Percentiles rank a stretch among this genome's conserved stretches.
Evolutionary conservation across 2,888 invertebrate species (phyloP).

Genomic region (Fabriciana adippe): DNA sequence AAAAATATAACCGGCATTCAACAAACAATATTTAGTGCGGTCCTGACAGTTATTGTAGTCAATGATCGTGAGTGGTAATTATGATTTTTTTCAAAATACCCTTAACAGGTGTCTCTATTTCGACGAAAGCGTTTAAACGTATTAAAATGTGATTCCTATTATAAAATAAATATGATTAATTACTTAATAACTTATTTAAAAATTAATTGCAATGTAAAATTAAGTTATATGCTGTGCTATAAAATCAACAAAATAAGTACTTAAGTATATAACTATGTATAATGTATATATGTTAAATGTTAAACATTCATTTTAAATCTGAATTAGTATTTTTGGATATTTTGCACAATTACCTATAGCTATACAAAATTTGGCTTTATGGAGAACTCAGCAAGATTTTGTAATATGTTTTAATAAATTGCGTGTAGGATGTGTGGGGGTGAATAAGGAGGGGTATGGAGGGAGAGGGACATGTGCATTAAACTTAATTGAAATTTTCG

Average conservation of each 20-base stretch:
- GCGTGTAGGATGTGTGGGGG: slow-evolving; percentile 44
- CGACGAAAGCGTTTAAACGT: slow-evolving; percentile 44
- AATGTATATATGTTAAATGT: too few relatives aligned
- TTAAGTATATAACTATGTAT: too few relatives aligned
- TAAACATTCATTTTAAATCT: too few relatives aligned
- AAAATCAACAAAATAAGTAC: too few relatives aligned
- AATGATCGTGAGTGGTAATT: slow-evolving; percentile 71
- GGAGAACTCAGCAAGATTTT: not conserved
- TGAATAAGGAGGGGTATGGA: slow-evolving; percentile 37
- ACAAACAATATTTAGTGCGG: slow-evolving; percentile 81
- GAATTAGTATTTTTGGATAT: too few relatives aligned
- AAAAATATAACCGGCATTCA: slow-evolving; percentile 76
- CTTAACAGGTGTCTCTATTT: slow-evolving; percentile 64
- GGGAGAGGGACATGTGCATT: slow-evolving; percentile 64
- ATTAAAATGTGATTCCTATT: slow-evolving; percentile 37
- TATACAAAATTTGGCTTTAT: too few relatives aligned
- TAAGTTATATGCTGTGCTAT: too few relatives aligned
- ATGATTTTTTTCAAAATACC: slow-evolving; percentile 55
- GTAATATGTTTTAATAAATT: slow-evolving; percentile 59
- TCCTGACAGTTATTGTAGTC: slow-evolving; percentile 79
- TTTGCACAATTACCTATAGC: too few relatives aligned
- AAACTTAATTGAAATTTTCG: slow-evolving; percentile 77
- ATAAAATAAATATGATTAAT: too few relatives aligned
- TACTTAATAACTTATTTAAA: too few relatives aligned
- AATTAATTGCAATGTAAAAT: too few relatives aligned